Conservation (phyloP, 92 coral and sea anemone genomes). For the Epizoanthus illoricatus region DNA sequence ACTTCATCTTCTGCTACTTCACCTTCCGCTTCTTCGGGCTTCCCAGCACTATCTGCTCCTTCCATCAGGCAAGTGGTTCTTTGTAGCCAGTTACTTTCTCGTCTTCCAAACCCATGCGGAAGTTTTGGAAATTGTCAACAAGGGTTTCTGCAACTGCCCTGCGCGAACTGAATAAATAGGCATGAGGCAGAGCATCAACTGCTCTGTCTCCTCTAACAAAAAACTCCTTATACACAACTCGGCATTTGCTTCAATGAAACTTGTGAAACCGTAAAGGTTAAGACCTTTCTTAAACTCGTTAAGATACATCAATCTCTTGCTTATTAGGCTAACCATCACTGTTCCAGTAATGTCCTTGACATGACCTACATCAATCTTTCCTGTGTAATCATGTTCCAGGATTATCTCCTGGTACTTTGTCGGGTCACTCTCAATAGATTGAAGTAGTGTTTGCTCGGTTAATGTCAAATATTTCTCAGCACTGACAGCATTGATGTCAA, state of each 20-base stretch:
- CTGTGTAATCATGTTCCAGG: conserved; percentile 69
- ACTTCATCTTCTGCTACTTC: not conserved
- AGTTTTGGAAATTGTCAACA: not conserved
- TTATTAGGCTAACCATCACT: conserved; percentile 56
- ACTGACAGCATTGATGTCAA: conserved; percentile 36
- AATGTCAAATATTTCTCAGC: conserved; percentile 49
- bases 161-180: no score
- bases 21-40: not conserved
- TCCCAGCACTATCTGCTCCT: not conserved
- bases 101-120: not conserved
- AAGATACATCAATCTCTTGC: conserved; percentile 46
- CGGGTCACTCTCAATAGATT: conserved; percentile 49
- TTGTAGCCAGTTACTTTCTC: not conserved
- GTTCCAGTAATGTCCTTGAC: conserved; percentile 51
- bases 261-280: conserved; percentile 30
- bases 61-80: conserved; percentile 31
- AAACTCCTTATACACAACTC: conserved; percentile 45
- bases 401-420: conserved; percentile 37
- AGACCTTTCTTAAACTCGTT: conserved; percentile 61
- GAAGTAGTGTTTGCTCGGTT: conserved; percentile 35
- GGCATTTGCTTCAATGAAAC: not conserved
- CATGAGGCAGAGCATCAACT: conserved; percentile 41
- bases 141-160: not conserved
- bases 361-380: conserved; percentile 46
- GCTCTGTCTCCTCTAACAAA: conserved; percentile 44